Base-by-base conservation (phyloP, 2,797 vertebrate genomes). In the Botia kubotai region DNA sequence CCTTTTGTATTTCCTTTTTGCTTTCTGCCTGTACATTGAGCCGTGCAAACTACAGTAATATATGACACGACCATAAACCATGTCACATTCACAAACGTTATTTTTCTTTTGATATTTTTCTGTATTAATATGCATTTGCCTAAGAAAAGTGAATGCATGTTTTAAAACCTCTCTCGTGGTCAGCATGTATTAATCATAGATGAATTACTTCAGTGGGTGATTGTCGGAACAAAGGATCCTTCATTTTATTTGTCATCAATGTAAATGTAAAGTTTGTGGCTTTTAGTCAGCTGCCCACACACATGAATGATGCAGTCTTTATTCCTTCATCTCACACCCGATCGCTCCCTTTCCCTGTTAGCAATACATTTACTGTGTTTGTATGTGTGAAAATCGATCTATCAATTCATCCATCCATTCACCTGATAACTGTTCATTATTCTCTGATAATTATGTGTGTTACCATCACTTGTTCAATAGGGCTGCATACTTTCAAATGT, bases 211-310 rank as follows among this genome's bases (percentile, higher is more conserved):
- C 53, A 75, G 70, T 68, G 68, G 66, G 71, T 73, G 70, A 80
- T 53, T 71, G 74, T 81, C 65, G 78, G 70, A n/a, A 74, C 71
- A 73, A 66, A 70, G 69, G 50, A 84, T 23, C 75, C 73, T 72
- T 73, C 65, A 58, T 16, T 48, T 14, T 52, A 66, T 60, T 70
- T 52, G 57, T 80, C 69, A 80, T 72, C 65, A 16, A 8, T 55
- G 53, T 33, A 72, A 48, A 86, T 46, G 65, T 65, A 82, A 76
- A 23, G 57, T 60, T 70, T 48, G 48, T 29, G 55, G 23, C 48
- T 76, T 74, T 57, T n/a, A 79, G 53, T 39, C 75, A 75, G 33
- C 3, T 16, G 46, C 13, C 13, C 77, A 73, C 83, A 74, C 78
- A 71, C n/a, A 14, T 78, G 43, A 71, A 66, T 74, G 21, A 72